Evolutionary conservation across 2,113 vertebrate species (phyloP).

Genomic region (Neopipo cinnamomea): DNA sequence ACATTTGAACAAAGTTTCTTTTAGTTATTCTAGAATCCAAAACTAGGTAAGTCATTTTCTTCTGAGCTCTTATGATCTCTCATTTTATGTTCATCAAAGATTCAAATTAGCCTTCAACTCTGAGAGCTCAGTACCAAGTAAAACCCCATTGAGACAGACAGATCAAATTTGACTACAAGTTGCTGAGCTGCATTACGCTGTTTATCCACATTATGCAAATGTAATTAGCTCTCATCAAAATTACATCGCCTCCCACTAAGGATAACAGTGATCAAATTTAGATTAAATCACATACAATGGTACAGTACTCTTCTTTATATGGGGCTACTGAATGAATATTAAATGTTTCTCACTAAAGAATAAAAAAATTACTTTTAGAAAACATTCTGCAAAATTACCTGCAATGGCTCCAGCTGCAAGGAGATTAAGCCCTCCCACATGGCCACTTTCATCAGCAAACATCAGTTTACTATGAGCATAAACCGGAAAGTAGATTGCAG

Average conservation of each 20-base stretch:
- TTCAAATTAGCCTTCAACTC: constrained; percentile 62
- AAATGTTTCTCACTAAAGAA: constrained; percentile 22
- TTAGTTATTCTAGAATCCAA: background rate
- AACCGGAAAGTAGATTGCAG: constrained; percentile 97
- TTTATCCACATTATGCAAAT: constrained; percentile 89
- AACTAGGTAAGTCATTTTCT: background rate
- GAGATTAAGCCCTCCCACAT: constrained; percentile 88
- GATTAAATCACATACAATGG: constrained; percentile 77
- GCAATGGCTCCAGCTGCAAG: constrained; percentile 94
- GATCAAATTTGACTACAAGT: constrained; percentile 79
- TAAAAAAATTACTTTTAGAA: constrained; percentile 6
- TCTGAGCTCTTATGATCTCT: constrained; percentile 20
- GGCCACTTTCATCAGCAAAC: constrained; percentile 90
- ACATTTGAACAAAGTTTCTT: constrained; percentile 19
- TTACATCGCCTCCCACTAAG: constrained; percentile 76
- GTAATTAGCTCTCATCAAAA: constrained; percentile 85
- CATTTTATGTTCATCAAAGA: constrained; percentile 62
- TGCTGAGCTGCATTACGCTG: constrained; percentile 81
- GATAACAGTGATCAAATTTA: constrained; percentile 75
- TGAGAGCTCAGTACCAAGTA: constrained; percentile 68
- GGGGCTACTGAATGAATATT: constrained; percentile 64
- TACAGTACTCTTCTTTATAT: constrained; percentile 68
- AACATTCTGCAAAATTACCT: constrained; percentile 79
- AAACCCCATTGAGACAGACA: constrained; percentile 77
- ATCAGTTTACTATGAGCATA: constrained; percentile 91